Evolutionary conservation across 2,888 invertebrate species (phyloP), one percentile per base, ranked within the genome.

Genomic region (Rhagonycha lutea): DNA sequence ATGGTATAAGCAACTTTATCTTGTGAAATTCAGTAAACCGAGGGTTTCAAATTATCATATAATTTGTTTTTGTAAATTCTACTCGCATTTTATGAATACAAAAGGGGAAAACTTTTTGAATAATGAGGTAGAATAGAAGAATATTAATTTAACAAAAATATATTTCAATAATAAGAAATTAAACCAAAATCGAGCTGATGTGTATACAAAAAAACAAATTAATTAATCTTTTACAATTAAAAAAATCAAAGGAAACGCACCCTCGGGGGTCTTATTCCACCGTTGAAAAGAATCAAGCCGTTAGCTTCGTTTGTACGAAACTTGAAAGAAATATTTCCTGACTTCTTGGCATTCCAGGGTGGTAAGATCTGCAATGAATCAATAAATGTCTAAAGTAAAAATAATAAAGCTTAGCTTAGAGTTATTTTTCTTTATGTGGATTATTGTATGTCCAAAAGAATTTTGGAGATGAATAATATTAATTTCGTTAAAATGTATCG

Each of bases 281-380:
- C 94, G 87, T 97, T 97, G 91, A 97, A 96, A 86, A 98, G 92
- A 73, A 99, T 92, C 81, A 99, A 91, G 24, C 98, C 98, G 85
- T 98, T 96, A 8, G 96, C 94, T 88, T 98, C 98, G 86, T 95
- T 96, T 67, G 98, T 98, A 78, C 98, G 93, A 86, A 99, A 96
- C 89, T 98, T 97, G 89, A 98, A 96, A 63, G 96, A 94, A 85
- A 98, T 94, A 28, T 95, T 95, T 77, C 97, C 97, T 26, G 94
- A 93, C 85, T 95, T 94, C 85, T 95, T 94, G 2, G 96, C 95
- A 86, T 96, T 96, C 97, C 97, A 97, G 73, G 95, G 94, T 63
- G 97, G 97, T 83, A 98, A 89, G 71, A 95, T 92, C 95, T 95
- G 91, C 80, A 88, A 89, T 76, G 78, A 78, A 78, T 78, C 78